phyloP scores from a whole-genome alignment of 2,888 invertebrate species.

The Leptura quadrifasciata region DNA sequence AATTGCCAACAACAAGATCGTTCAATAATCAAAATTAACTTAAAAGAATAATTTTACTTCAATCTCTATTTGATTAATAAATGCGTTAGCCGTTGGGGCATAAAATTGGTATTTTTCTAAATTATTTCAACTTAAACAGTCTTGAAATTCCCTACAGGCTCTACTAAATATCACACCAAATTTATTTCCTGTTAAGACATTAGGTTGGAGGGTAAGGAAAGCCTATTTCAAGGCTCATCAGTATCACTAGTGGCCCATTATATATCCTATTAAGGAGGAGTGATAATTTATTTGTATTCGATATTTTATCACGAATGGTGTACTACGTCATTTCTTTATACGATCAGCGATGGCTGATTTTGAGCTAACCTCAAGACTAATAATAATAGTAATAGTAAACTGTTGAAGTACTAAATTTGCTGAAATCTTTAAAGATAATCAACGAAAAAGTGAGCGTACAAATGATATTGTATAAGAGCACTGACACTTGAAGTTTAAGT shows the following conservation, averaged over 20 bases:
- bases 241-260: slow-evolving; percentile 52
- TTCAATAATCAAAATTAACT: no score
- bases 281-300: slow-evolving; percentile 48
- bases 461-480: no score
- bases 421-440: no score
- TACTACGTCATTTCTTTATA: background rate
- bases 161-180: slow-evolving; percentile 33
- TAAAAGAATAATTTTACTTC: no score
- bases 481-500: no score
- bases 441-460: no score
- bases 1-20: no score
- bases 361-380: background rate
- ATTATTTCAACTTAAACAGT: slow-evolving; percentile 18
- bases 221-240: slow-evolving; percentile 52
- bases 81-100: background rate
- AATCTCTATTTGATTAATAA: background rate
- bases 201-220: slow-evolving; percentile 43
- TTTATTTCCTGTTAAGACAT: slow-evolving; percentile 47
- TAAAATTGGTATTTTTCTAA: slow-evolving; percentile 8
- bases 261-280: slow-evolving; percentile 48
- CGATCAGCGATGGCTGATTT: background rate
- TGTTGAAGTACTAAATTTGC: no score
- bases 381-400: no score
- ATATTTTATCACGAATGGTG: slow-evolving; percentile 37
- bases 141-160: slow-evolving; percentile 9